These are phyloP conservation scores for Manacus vitellinus DNA, from an alignment of 2,113 vertebrate species.

Conservation along the genomic window DNA sequence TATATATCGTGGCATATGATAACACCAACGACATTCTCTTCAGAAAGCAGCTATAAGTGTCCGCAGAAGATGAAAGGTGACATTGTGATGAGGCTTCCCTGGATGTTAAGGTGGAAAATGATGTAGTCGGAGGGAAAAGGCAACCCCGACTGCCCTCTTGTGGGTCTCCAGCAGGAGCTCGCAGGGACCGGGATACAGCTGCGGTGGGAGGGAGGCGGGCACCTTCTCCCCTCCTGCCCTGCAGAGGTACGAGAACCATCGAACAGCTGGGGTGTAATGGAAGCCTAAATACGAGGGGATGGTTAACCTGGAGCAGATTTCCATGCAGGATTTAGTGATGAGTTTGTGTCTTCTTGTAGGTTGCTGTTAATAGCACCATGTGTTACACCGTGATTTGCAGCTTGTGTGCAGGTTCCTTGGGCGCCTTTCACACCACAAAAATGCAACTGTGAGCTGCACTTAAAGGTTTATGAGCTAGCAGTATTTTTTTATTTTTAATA, in stretches of 20 bases:
- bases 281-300: too few relatives aligned
- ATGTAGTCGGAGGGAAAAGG: background rate
- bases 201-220: background rate
- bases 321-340: background rate
- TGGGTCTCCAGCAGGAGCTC: slow-evolving; percentile 29
- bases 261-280: rapidly evolving
- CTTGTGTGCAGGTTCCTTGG: background rate
- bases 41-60: background rate
- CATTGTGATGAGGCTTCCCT: background rate
- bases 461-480: background rate
- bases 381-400: background rate
- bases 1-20: rapidly evolving
- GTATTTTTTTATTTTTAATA: background rate
- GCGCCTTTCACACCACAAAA: background rate
- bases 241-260: background rate
- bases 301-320: background rate
- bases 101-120: background rate
- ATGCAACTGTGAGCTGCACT: rapidly evolving
- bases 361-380: background rate
- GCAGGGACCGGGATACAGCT: background rate
- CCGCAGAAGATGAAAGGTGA: rapidly evolving
- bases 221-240: background rate
- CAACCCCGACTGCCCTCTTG: slow-evolving; percentile 56
- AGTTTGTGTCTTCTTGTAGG: background rate
- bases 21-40: background rate